Evolutionary conservation across 2,113 vertebrate species (phyloP).

Genomic region (Colistium nudipinnis): DNA sequence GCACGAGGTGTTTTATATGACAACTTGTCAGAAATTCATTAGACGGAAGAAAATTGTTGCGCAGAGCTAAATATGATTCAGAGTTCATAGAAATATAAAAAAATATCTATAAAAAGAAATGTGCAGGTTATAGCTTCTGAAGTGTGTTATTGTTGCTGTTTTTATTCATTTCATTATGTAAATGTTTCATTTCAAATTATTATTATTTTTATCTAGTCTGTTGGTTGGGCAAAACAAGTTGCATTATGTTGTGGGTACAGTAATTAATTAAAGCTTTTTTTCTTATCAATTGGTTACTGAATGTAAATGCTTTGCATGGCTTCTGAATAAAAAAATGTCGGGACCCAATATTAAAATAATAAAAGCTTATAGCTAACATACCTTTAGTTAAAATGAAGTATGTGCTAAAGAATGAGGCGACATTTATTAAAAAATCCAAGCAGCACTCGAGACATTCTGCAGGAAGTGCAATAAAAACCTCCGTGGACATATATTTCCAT

Average conservation of each 20-base stretch:
- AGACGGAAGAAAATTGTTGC: background rate
- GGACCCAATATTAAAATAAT: background rate
- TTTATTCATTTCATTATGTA: background rate
- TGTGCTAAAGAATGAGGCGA: background rate
- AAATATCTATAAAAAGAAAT: no score
- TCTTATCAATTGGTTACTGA: background rate
- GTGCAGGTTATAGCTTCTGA: background rate
- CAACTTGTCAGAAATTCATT: background rate
- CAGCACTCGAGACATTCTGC: slow-evolving; percentile 3
- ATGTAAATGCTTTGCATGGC: background rate
- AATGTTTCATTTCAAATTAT: background rate
- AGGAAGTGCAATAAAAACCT: slow-evolving; percentile 13
- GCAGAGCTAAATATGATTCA: background rate
- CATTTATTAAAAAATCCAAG: slow-evolving; percentile 12
- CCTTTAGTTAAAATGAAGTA: background rate
- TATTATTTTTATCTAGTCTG: no score
- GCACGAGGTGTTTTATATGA: no score
- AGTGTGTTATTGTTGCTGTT: background rate
- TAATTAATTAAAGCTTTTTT: no score
- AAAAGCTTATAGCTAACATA: no score
- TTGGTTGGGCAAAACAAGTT: no score
- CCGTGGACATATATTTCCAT: slow-evolving; percentile 29
- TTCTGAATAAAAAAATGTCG: background rate
- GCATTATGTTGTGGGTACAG: no score
- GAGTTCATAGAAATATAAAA: background rate